phyloP scores from a whole-genome alignment of 1,140 invertebrate genomes.

The Halyomorpha halys region DNA sequence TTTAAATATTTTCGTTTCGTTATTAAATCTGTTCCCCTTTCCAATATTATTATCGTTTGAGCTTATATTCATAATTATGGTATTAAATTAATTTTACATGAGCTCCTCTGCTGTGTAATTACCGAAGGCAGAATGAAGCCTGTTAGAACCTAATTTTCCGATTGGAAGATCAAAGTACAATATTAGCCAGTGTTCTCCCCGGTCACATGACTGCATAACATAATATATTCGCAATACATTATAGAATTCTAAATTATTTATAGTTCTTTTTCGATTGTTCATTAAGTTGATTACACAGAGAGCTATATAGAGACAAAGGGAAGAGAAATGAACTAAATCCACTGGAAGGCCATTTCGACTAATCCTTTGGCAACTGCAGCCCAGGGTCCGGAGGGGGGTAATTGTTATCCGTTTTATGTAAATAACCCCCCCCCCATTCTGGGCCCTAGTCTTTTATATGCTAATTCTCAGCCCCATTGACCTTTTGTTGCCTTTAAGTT shows the following conservation, averaged over 20 bases:
- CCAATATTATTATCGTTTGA: too few relatives aligned
- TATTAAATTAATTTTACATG: too few relatives aligned
- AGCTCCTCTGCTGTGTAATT: too few relatives aligned
- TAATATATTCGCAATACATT: too few relatives aligned
- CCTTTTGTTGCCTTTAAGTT: background rate
- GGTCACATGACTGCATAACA: too few relatives aligned
- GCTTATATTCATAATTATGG: too few relatives aligned
- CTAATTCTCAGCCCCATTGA: background rate
- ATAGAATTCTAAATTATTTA: background rate
- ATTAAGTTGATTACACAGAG: background rate
- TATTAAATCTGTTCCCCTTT: too few relatives aligned
- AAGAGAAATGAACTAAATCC: background rate
- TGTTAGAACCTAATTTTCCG: too few relatives aligned
- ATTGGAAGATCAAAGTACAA: too few relatives aligned
- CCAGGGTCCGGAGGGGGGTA: background rate
- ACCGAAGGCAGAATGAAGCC: too few relatives aligned
- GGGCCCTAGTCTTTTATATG: background rate
- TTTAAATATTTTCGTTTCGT: too few relatives aligned
- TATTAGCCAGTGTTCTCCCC: too few relatives aligned
- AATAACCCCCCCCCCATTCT: background rate
- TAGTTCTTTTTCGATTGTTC: background rate
- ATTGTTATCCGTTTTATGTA: slow-evolving; percentile 5
- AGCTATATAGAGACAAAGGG: background rate
- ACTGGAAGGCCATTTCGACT: background rate
- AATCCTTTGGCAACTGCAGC: background rate